phyloP scores from a whole-genome alignment of 2,888 invertebrate species.

The Cheilosia impressa region DNA sequence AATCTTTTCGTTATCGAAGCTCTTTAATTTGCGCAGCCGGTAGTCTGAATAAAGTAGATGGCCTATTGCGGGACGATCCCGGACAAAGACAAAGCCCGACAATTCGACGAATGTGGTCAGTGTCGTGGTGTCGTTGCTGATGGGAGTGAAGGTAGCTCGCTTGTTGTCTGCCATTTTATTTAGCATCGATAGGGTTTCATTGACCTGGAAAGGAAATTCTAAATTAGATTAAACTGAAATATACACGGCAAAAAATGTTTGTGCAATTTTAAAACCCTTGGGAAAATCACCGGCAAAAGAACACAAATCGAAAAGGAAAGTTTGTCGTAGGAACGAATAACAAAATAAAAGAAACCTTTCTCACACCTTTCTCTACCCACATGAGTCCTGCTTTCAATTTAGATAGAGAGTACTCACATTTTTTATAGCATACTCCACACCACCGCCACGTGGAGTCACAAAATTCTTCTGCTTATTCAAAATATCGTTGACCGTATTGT shows the following conservation, averaged over 20 bases:
- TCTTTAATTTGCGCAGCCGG: conserved; percentile 85
- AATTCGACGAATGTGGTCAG: conserved; percentile 84
- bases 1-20: conserved; percentile 85
- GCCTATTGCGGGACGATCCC: conserved; percentile 89
- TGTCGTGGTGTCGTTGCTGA: conserved; percentile 82
- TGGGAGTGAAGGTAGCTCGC: conserved; percentile 81
- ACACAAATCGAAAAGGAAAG: too few relatives aligned
- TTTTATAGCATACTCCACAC: conserved; percentile 87
- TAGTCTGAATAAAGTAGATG: conserved; percentile 90
- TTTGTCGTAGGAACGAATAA: too few relatives aligned
- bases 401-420: conserved; percentile 84
- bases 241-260: too few relatives aligned
- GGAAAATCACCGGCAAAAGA: too few relatives aligned
- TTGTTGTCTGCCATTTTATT: conserved; percentile 81
- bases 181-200: conserved; percentile 81
- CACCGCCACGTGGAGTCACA: conserved; percentile 88
- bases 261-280: too few relatives aligned
- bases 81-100: conserved; percentile 86
- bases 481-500: conserved; percentile 88
- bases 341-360: too few relatives aligned
- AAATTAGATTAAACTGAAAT: background rate
- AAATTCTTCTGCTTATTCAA: conserved; percentile 87
- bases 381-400: background rate
- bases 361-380: background rate
- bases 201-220: conserved; percentile 76